Conservation (phyloP, 1,140 invertebrate genomes). For the Tetramorium alpestre region DNA sequence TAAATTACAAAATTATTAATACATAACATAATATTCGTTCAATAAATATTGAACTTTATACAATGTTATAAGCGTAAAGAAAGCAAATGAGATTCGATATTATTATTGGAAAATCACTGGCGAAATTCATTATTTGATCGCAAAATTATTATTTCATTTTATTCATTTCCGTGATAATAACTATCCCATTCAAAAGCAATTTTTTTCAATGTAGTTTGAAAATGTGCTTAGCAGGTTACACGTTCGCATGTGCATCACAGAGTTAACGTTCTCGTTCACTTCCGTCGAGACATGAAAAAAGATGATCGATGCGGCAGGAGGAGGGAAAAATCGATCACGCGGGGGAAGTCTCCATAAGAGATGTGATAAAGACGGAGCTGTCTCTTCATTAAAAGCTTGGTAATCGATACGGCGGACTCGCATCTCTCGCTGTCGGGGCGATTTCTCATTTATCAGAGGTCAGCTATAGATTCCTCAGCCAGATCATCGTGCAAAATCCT, state of each 20-base stretch:
- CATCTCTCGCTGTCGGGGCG: slow-evolving; percentile 2
- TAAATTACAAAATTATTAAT: slow-evolving; percentile 17
- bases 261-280: slow-evolving; percentile 10
- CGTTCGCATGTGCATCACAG: background rate
- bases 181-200: background rate
- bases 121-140: slow-evolving; percentile 19
- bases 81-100: background rate
- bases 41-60: slow-evolving; percentile 37
- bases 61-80: slow-evolving; percentile 8
- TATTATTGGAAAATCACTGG: slow-evolving; percentile 6
- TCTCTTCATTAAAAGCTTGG: slow-evolving; percentile 53
- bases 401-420: slow-evolving; percentile 42
- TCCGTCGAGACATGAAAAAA: background rate
- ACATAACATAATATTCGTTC: slow-evolving; percentile 3
- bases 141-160: background rate
- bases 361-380: slow-evolving; percentile 38
- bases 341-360: background rate
- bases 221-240: background rate
- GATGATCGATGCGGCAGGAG: slow-evolving; percentile 20
- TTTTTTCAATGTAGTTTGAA: background rate
- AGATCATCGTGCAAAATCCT: slow-evolving; percentile 32
- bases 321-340: slow-evolving; percentile 15
- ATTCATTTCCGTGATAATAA: background rate
- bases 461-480: slow-evolving; percentile 24
- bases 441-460: slow-evolving; percentile 49